phyloP scores from a whole-genome alignment of 2,888 invertebrate species.

The Xylophagus ater region DNA sequence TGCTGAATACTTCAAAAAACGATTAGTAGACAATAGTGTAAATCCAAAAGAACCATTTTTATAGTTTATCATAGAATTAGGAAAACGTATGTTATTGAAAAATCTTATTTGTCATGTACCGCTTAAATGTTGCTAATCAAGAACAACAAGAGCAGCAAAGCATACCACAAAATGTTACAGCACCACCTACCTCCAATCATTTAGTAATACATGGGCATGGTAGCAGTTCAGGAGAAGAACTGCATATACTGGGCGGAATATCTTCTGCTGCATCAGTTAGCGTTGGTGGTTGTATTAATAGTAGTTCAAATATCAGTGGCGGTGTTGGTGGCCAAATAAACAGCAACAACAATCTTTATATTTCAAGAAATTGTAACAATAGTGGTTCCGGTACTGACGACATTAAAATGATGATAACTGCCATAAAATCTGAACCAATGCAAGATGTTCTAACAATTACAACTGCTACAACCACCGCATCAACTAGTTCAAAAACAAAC shows the following conservation, averaged over 20 bases:
- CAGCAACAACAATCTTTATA: constrained; percentile 7
- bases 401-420: constrained; percentile 30
- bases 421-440: constrained; percentile 37
- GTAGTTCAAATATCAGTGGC: constrained; percentile 6
- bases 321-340: constrained; percentile 10
- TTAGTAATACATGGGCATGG: constrained; percentile 20
- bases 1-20: neutral
- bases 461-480: constrained; percentile 15
- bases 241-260: constrained; percentile 19
- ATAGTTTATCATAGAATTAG: neutral
- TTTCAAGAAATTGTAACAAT: constrained; percentile 14
- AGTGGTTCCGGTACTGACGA: constrained; percentile 26
- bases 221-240: constrained; percentile 13
- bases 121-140: constrained; percentile 32
- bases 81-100: neutral
- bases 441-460: constrained; percentile 30
- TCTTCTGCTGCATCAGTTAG: constrained; percentile 14
- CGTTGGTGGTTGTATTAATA: neutral
- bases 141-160: constrained; percentile 26
- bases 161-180: constrained; percentile 19
- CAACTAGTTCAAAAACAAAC: constrained; percentile 34
- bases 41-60: neutral
- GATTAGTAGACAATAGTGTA: neutral
- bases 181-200: constrained; percentile 16
- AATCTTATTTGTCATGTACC: constrained; percentile 28